Conservation (phyloP, 2,113 vertebrate genomes). For the Sapajus apella region DNA sequence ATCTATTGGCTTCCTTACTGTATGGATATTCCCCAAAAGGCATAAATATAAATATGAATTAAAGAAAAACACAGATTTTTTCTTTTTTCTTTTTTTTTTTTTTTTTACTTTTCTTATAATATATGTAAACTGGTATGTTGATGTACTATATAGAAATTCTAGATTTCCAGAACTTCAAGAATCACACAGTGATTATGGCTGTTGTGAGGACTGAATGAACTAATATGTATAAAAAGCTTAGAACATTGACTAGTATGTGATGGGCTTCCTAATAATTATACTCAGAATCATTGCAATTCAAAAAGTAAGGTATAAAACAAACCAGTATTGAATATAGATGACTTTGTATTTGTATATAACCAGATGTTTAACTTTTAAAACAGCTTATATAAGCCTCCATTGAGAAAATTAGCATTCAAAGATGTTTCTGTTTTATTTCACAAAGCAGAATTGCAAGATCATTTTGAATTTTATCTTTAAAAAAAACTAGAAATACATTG, state of each 20-base stretch:
- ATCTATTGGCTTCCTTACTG: neutral
- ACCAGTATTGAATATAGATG: neutral
- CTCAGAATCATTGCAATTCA: neutral
- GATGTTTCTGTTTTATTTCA: neutral
- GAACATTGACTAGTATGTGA: neutral
- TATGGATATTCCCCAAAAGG: neutral
- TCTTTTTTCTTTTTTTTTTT: too few relatives aligned
- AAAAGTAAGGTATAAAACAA: neutral
- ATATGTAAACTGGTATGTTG: neutral
- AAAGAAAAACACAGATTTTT: neutral
- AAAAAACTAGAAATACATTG: neutral
- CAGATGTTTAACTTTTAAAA: neutral
- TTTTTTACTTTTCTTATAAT: neutral
- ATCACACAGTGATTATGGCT: neutral
- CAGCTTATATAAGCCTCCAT: neutral
- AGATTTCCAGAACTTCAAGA: neutral
- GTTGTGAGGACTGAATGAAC: neutral
- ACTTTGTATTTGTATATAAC: neutral
- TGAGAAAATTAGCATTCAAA: constrained; percentile 14
- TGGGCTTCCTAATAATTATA: neutral
- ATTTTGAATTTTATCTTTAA: neutral
- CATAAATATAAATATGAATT: neutral
- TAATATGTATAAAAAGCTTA: neutral
- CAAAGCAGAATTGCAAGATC: neutral
- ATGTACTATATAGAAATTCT: neutral